A percentile compares a stretch with the other conserved stretches of the same genome.
Conservation (phyloP, 2,113 vertebrate species). For the Forbesichthys agassizii region DNA sequence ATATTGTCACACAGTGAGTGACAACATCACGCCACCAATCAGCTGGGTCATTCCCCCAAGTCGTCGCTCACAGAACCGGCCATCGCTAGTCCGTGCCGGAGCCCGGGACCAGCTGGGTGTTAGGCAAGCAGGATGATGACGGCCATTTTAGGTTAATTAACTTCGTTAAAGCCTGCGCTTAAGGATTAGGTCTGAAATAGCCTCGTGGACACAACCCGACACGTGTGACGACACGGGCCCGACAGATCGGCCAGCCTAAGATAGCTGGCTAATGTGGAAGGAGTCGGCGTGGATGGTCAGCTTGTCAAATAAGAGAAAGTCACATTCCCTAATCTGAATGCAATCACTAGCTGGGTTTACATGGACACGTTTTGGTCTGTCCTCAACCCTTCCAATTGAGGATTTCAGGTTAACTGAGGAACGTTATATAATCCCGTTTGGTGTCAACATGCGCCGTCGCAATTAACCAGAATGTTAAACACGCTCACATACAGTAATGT, state of each 20-base stretch:
- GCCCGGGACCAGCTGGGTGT: not conserved
- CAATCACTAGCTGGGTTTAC: no score
- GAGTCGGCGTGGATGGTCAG: constrained; percentile 1
- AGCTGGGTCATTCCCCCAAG: no score
- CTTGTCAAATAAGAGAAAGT: not conserved
- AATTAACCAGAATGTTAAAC: no score
- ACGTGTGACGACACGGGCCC: constrained; percentile 17
- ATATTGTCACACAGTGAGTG: no score
- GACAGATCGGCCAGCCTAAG: constrained; percentile 10
- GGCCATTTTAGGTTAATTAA: constrained; percentile 41
- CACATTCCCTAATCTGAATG: no score
- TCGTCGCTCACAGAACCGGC: not conserved
- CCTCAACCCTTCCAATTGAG: no score
- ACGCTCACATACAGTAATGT: no score
- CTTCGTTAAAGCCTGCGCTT: constrained; percentile 15
- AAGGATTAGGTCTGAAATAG: constrained; percentile 29
- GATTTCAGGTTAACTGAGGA: no score
- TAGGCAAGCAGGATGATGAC: constrained; percentile 18
- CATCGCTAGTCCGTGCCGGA: not conserved
- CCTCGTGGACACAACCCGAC: constrained; percentile 11
- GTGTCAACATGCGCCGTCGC: no score
- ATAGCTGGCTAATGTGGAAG: constrained; percentile 9
- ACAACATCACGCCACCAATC: no score
- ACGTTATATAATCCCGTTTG: no score
- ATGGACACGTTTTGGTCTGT: no score